Percentiles rank a stretch among this genome's conserved stretches.
These are phyloP conservation scores for Chanos chanos DNA, from an alignment of 2,797 vertebrate species.

Conservation along the genomic window DNA sequence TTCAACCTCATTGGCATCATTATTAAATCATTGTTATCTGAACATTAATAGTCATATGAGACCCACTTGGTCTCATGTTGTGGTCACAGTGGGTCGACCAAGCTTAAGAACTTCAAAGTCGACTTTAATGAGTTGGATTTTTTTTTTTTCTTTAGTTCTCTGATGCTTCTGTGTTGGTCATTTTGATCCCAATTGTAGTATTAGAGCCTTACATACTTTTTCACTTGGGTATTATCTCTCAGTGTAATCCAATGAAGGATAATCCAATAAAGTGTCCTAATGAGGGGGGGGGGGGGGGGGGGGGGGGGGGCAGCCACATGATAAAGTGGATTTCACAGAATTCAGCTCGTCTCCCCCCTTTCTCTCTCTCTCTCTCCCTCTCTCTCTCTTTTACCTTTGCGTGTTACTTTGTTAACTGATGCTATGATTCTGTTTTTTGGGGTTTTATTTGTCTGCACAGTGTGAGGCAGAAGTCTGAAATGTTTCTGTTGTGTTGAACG, in stretches of 20 bases:
- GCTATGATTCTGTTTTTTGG: too few relatives aligned
- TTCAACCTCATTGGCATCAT: background rate
- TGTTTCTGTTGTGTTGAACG: background rate
- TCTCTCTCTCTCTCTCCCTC: too few relatives aligned
- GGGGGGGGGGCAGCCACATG: too few relatives aligned
- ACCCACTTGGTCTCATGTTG: background rate
- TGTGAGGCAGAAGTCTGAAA: too few relatives aligned
- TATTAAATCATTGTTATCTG: conserved; percentile 4
- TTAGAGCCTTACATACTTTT: background rate
- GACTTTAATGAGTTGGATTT: too few relatives aligned
- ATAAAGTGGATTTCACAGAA: too few relatives aligned
- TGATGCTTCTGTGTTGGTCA: background rate
- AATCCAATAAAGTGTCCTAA: background rate
- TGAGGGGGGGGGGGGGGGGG: too few relatives aligned
- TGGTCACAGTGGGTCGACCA: background rate
- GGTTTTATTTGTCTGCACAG: too few relatives aligned
- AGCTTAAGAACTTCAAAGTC: conserved; percentile 9
- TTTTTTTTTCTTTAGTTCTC: too few relatives aligned
- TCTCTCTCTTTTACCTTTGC: too few relatives aligned
- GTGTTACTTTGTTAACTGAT: too few relatives aligned
- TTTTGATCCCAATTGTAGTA: background rate
- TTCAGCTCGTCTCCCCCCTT: too few relatives aligned
- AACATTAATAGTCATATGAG: background rate
- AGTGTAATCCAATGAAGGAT: conserved; percentile 27
- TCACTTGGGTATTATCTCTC: background rate